Evolutionary conservation across 2,113 vertebrate species (phyloP).

Genomic region (Rhineura floridana): DNA sequence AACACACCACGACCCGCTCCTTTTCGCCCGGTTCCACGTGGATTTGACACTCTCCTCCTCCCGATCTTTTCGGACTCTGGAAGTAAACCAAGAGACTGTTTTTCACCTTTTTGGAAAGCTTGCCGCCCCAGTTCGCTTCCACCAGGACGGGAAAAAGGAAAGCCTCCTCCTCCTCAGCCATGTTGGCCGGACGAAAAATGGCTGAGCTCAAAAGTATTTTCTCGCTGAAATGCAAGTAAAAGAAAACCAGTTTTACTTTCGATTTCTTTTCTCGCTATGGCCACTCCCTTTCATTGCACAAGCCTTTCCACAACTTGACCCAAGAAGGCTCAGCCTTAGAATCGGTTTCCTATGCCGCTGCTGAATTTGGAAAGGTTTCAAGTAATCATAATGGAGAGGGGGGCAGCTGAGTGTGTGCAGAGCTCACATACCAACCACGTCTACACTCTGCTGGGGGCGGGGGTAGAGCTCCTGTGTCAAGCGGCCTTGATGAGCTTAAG

Average conservation of each 20-base stretch:
- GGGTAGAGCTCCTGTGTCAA: not conserved
- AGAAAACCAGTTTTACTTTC: not conserved
- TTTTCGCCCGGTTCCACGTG: accelerated
- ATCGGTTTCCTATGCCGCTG: not conserved
- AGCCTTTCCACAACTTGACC: not conserved
- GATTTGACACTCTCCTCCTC: not conserved
- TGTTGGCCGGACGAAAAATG: not conserved
- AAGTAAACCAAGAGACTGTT: not conserved
- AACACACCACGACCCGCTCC: not conserved
- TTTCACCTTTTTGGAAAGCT: not conserved
- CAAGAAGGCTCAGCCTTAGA: not conserved
- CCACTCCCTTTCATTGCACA: not conserved
- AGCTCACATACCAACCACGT: not conserved
- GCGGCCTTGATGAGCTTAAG: not conserved
- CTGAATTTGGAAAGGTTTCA: not conserved
- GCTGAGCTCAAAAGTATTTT: not conserved
- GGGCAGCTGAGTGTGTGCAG: not conserved
- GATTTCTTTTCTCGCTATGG: not conserved
- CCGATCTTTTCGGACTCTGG: not conserved
- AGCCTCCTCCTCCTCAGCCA: not conserved
- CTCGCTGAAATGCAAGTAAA: no score
- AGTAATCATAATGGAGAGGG: not conserved
- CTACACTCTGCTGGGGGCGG: no score
- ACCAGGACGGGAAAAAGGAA: slow-evolving; percentile 51
- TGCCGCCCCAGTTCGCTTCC: not conserved